A percentile compares a stretch with the other conserved stretches of the same genome.
Evolutionary conservation across 2,797 vertebrate genomes (phyloP).

Genomic region (Erithacus rubecula): DNA sequence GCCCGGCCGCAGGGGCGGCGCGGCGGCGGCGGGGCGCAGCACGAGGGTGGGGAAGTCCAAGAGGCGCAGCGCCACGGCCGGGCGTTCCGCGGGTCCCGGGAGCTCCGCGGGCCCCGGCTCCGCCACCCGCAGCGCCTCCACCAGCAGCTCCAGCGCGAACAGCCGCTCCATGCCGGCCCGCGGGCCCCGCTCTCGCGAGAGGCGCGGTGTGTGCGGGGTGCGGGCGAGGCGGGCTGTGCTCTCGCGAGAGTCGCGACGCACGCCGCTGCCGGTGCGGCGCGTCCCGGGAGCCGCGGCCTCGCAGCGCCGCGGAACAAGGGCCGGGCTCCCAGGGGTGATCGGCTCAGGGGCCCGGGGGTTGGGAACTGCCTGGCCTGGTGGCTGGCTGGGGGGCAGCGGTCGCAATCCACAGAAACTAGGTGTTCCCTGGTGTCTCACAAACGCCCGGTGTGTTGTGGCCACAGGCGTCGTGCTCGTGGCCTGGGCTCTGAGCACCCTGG

Average conservation of each 20-base stretch:
- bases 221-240: not conserved
- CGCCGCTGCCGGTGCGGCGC: fast-evolving
- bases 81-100: not conserved
- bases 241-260: conserved; percentile 30
- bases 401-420: fast-evolving
- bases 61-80: conserved; percentile 80
- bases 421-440: fast-evolving
- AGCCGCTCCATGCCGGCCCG: conserved; percentile 47
- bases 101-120: not conserved
- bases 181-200: fast-evolving
- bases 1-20: not conserved
- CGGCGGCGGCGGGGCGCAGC: conserved; percentile 35
- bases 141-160: conserved; percentile 83
- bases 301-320: fast-evolving
- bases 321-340: fast-evolving
- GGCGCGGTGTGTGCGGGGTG: fast-evolving
- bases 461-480: not conserved
- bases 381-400: too few relatives aligned
- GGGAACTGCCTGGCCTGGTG: fast-evolving
- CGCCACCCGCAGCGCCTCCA: conserved; percentile 76
- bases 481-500: too few relatives aligned
- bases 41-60: conserved; percentile 87
- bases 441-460: fast-evolving
- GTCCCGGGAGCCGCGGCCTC: fast-evolving
- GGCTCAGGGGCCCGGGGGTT: fast-evolving